Evolutionary conservation across 2,113 vertebrate species (phyloP).

Genomic region (Psilopsiagon aymara): DNA sequence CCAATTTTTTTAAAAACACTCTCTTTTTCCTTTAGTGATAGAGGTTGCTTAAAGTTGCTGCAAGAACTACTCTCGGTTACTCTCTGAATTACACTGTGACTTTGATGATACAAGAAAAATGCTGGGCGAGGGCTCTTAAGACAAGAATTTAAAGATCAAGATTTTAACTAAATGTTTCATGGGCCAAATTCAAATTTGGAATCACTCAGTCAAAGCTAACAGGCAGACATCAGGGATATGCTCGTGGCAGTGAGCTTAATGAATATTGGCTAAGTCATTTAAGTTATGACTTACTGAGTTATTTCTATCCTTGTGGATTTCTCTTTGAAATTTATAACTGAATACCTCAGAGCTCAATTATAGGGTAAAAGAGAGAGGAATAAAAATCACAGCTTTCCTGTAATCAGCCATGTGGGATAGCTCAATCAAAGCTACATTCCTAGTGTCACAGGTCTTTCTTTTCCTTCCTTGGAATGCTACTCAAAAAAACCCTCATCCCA

Average conservation of each 20-base stretch:
- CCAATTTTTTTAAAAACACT: fast-evolving
- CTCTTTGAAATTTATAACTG: constrained; percentile 10
- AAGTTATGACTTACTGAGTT: neutral
- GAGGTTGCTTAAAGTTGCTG: neutral
- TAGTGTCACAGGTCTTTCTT: neutral
- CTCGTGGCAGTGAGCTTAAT: neutral
- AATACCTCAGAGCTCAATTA: constrained; percentile 19
- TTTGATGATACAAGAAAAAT: neutral
- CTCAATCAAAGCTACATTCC: constrained; percentile 14
- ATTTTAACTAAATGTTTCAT: neutral
- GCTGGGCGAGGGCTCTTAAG: neutral
- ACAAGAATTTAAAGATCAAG: neutral
- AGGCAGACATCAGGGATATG: neutral
- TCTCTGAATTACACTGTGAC: neutral
- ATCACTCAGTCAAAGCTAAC: neutral
- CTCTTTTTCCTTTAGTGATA: neutral
- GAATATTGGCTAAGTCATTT: neutral
- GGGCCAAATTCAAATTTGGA: neutral
- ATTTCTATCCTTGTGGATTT: neutral
- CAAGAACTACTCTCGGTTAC: neutral
- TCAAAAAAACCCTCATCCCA: neutral
- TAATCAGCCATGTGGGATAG: neutral
- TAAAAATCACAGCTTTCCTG: constrained; percentile 8
- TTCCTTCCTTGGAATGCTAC: neutral
- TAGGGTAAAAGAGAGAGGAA: neutral